Evolutionary conservation across 2,888 invertebrate genomes (phyloP).

Genomic region (Hipparchia semele): DNA sequence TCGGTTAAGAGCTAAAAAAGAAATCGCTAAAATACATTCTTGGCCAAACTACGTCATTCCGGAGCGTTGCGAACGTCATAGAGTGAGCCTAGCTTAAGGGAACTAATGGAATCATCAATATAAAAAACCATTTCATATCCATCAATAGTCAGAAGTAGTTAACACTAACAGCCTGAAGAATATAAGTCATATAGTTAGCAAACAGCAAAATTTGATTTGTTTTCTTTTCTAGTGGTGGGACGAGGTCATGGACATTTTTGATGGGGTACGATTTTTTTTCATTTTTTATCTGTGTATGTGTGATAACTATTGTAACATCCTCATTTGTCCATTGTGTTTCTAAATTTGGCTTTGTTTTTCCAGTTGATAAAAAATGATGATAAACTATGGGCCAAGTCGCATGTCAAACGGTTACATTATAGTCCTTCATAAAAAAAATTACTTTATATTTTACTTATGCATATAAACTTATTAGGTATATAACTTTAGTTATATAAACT

Average conservation of each 20-base stretch:
- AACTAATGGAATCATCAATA: constrained; percentile 16
- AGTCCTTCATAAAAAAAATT: no score
- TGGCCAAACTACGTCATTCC: neutral
- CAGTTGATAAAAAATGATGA: constrained; percentile 22
- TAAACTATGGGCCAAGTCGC: neutral
- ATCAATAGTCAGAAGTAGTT: constrained; percentile 28
- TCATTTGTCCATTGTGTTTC: constrained; percentile 25
- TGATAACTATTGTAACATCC: constrained; percentile 49
- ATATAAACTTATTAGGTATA: no score
- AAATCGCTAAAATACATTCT: neutral
- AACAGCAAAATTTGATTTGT: constrained; percentile 58
- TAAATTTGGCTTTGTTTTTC: constrained; percentile 32
- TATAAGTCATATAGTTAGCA: constrained; percentile 47
- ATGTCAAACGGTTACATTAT: no score
- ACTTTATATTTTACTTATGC: no score
- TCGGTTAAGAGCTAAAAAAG: no score
- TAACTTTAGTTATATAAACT: no score
- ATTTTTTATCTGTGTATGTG: constrained; percentile 64
- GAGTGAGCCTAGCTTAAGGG: constrained; percentile 12
- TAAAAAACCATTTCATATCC: constrained; percentile 18
- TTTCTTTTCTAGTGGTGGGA: constrained; percentile 96
- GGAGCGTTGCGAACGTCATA: neutral
- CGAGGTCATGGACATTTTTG: constrained; percentile 98
- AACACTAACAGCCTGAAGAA: constrained; percentile 45
- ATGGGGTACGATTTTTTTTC: constrained; percentile 91